These are phyloP conservation scores for Axis porcinus DNA, from an alignment of 2,113 vertebrate species.

Conservation along the genomic window DNA sequence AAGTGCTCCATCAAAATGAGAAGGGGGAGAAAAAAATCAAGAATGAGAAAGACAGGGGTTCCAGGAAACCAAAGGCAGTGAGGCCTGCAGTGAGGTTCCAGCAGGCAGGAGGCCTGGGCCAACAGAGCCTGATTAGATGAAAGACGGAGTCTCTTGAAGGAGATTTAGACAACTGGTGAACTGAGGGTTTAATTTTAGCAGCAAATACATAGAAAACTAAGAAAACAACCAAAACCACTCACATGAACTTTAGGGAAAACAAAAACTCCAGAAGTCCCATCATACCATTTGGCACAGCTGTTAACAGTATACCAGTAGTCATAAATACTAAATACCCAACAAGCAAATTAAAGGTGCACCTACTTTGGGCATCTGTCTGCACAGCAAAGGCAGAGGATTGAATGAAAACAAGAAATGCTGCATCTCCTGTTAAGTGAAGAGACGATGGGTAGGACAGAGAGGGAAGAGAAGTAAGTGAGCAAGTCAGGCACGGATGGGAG, in stretches of 20 bases:
- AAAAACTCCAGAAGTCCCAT: neutral
- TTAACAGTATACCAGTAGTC: neutral
- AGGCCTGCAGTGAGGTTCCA: neutral
- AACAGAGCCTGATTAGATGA: neutral
- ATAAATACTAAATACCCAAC: neutral
- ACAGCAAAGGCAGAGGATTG: neutral
- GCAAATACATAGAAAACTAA: neutral
- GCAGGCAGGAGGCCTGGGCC: neutral
- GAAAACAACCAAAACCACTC: neutral
- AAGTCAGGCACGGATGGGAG: accelerated
- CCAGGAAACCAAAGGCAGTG: neutral
- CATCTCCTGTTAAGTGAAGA: neutral
- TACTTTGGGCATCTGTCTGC: neutral
- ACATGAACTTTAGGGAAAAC: neutral
- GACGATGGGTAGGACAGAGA: neutral
- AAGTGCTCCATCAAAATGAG: neutral
- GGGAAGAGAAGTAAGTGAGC: accelerated
- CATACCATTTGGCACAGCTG: neutral
- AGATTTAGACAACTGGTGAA: neutral
- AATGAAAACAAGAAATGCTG: neutral
- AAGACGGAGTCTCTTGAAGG: neutral
- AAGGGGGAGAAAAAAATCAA: neutral
- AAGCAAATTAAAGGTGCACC: neutral
- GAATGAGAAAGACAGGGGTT: neutral
- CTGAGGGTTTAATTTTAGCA: neutral